Evolutionary conservation across 2,797 vertebrate genomes (phyloP), one percentile per base, ranked within the genome.

Genomic region (Gobionotothen gibberifrons): DNA sequence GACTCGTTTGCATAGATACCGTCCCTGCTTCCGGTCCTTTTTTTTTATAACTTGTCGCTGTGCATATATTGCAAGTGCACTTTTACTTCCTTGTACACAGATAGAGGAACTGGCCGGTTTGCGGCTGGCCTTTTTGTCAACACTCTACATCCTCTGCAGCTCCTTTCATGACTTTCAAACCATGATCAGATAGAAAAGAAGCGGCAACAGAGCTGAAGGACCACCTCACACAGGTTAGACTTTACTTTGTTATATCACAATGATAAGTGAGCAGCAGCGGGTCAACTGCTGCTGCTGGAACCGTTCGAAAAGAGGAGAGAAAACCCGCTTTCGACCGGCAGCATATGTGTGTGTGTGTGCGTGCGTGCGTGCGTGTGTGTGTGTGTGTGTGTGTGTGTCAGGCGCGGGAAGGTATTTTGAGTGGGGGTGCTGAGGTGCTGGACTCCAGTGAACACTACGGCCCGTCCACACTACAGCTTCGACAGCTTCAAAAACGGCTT

Each of bases 31-130:
- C 94, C 94, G 93, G 91, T 85, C 74, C 47, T 16, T 40, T 36
- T 32, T 29, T 76, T 87, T 60, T 36, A 85, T 78, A 83, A 79
- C 86, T 69, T 72, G 72, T 36, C 29, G 72, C 86, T 81, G 63
- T 85, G 91, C 76, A 73, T 89, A 63, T 86, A 92, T 87, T 86
- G 86, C 90, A 87, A 86, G 83, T 90, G 40, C 87, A 93, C 91
- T 93, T 90, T 93, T 88, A 95, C 94, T 95, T 95, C 94, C 95
- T 95, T 83, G 84, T 95, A 67, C 85, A 56, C 74, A 85, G 93
- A 95, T 94, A 93, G 94, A 95, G 95, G 95, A 96, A 95, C 93
- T 94, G 92, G 85, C 92, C 90, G 87, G 85, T 82, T 70, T 76
- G 89, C 64, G 74, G 74, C 87, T 83, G 81, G 78, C 39, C 83